Evolutionary conservation across 2,888 invertebrate genomes (phyloP).

Genomic region (Cosmia pyralina): DNA sequence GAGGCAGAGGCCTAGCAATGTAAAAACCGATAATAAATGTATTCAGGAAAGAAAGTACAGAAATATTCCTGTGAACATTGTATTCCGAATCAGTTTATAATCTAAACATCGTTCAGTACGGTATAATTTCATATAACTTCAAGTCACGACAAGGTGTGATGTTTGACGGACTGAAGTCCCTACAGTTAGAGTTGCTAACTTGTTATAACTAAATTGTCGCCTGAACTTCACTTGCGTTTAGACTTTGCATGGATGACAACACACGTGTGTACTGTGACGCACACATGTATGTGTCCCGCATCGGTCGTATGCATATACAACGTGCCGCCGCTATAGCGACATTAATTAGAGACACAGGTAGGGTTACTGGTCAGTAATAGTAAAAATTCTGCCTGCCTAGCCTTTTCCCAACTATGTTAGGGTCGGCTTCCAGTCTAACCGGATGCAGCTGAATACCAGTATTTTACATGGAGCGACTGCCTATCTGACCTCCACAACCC

Average conservation of each 20-base stretch:
- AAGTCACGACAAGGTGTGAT: conserved; percentile 22
- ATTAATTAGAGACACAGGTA: too few relatives aligned
- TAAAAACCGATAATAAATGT: too few relatives aligned
- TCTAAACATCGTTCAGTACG: background rate
- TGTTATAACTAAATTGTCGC: conserved; percentile 41
- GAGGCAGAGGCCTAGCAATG: too few relatives aligned
- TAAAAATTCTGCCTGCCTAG: too few relatives aligned
- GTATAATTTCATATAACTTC: conserved; percentile 5
- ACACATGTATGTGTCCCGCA: background rate
- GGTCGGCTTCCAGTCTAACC: too few relatives aligned
- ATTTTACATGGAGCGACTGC: too few relatives aligned
- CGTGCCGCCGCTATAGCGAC: too few relatives aligned
- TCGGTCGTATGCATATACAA: too few relatives aligned
- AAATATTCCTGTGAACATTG: background rate
- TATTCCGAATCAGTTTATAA: background rate
- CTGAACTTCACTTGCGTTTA: conserved; percentile 19
- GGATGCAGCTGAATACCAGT: too few relatives aligned
- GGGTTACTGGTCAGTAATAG: fast-evolving
- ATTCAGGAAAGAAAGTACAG: background rate
- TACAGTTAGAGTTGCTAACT: conserved; percentile 25
- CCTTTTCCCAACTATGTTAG: too few relatives aligned
- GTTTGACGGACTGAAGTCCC: conserved; percentile 22
- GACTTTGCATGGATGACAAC: background rate
- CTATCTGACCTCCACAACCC: too few relatives aligned
- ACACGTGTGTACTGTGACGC: background rate